Conservation (phyloP, 2,113 vertebrate genomes). For the Marcusenius ussheri region DNA sequence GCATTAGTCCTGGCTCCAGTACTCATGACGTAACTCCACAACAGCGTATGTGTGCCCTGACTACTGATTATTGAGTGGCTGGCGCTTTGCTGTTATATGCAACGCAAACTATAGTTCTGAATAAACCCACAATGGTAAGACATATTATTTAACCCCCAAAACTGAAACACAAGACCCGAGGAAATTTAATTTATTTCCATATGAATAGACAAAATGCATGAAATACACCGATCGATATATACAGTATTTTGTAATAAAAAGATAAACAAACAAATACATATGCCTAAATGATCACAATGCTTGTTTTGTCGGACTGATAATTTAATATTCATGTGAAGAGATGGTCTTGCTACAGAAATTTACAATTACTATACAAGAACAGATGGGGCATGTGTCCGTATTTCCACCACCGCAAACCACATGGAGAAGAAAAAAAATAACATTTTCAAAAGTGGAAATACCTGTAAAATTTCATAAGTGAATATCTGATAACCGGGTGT, state of each 20-base stretch:
- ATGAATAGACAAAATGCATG: neutral
- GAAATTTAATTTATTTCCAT: neutral
- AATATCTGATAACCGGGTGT: neutral
- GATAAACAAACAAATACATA: neutral
- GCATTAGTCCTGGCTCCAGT: neutral
- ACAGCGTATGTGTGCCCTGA: neutral
- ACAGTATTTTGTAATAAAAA: neutral
- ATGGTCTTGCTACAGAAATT: neutral
- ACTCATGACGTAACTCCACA: conserved; percentile 8
- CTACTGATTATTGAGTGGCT: neutral
- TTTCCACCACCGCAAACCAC: neutral
- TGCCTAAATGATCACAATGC: neutral
- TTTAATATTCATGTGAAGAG: neutral
- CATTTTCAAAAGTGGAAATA: neutral
- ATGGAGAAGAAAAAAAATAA: neutral
- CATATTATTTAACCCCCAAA: neutral
- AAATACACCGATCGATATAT: neutral
- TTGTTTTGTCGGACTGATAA: neutral
- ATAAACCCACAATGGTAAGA: neutral
- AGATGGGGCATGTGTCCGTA: neutral
- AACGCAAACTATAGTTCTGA: neutral
- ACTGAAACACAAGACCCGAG: neutral
- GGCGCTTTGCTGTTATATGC: neutral
- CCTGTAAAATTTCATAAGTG: neutral
- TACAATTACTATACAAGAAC: neutral